A percentile compares a stretch with the other conserved stretches of the same genome.
These are phyloP conservation scores for Elachura formosa DNA, from an alignment of 2,113 vertebrate species.

Conservation along the genomic window DNA sequence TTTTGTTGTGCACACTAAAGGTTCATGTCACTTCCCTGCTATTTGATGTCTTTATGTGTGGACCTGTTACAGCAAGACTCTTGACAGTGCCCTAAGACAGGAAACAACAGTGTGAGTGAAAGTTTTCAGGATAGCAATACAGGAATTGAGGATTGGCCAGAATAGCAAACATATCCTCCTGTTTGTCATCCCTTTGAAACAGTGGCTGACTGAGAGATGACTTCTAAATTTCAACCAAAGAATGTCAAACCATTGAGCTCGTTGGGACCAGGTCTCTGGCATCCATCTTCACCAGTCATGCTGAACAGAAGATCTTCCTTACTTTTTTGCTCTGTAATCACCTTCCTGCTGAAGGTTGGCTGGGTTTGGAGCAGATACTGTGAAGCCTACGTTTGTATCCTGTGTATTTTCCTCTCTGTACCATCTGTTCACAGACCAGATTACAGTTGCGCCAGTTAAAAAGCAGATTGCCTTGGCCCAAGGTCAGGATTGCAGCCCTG, in stretches of 20 bases:
- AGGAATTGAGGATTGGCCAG: not conserved
- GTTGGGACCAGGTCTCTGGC: not conserved
- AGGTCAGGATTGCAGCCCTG: conserved; percentile 46
- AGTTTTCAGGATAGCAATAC: not conserved
- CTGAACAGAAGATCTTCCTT: not conserved
- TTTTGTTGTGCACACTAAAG: not conserved
- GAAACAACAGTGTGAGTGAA: not conserved
- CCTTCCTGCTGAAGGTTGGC: conserved; percentile 51
- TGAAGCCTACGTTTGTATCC: conserved; percentile 34
- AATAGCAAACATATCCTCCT: not conserved
- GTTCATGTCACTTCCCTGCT: not conserved
- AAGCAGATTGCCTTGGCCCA: conserved; percentile 69
- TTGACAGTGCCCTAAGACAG: not conserved
- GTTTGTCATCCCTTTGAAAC: not conserved
- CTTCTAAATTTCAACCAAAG: not conserved
- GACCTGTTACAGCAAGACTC: not conserved
- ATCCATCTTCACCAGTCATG: not conserved
- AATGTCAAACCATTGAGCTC: not conserved
- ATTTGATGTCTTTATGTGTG: not conserved
- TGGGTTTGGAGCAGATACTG: conserved; percentile 32
- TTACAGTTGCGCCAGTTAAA: conserved; percentile 68
- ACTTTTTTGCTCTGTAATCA: conserved; percentile 15
- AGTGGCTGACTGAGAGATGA: not conserved
- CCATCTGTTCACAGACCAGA: conserved; percentile 71
- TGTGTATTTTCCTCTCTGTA: not conserved